phyloP scores from a whole-genome alignment of 2,888 invertebrate species.

The Diarsia mendica region DNA sequence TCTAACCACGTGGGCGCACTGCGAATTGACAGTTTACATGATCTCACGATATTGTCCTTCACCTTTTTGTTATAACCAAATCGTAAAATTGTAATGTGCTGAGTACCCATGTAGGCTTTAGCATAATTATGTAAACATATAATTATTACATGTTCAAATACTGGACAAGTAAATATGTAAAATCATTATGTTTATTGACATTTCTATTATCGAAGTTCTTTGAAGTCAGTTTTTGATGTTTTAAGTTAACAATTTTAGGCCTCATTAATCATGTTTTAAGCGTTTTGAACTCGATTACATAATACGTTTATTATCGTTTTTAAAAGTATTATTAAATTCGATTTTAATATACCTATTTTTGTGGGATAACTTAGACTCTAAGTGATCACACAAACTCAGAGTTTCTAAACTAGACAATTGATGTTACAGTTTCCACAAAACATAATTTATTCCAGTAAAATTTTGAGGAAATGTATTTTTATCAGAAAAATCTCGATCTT shows the following conservation, averaged over 20 bases:
- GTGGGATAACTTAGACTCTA: too few relatives aligned
- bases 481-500: not conserved
- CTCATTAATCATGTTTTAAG: slow-evolving; percentile 8
- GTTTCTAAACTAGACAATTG: not conserved
- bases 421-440: not conserved
- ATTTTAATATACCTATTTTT: too few relatives aligned
- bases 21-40: not conserved
- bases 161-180: slow-evolving; percentile 30
- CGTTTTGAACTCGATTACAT: not conserved
- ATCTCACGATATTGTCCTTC: not conserved
- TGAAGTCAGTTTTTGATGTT: slow-evolving; percentile 1
- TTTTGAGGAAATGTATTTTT: not conserved
- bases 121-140: slow-evolving; percentile 40
- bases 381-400: not conserved
- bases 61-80: not conserved
- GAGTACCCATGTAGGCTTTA: not conserved
- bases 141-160: slow-evolving; percentile 28
- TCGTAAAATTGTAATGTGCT: not conserved
- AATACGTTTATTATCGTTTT: not conserved
- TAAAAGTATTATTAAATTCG: too few relatives aligned
- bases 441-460: not conserved
- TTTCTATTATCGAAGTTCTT: slow-evolving; percentile 7
- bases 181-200: slow-evolving; percentile 10
- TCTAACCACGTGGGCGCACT: not conserved
- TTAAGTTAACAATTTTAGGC: slow-evolving; percentile 8